These are phyloP conservation scores for Scolopax mira DNA, from an alignment of 2,113 vertebrate genomes.

Conservation along the genomic window DNA sequence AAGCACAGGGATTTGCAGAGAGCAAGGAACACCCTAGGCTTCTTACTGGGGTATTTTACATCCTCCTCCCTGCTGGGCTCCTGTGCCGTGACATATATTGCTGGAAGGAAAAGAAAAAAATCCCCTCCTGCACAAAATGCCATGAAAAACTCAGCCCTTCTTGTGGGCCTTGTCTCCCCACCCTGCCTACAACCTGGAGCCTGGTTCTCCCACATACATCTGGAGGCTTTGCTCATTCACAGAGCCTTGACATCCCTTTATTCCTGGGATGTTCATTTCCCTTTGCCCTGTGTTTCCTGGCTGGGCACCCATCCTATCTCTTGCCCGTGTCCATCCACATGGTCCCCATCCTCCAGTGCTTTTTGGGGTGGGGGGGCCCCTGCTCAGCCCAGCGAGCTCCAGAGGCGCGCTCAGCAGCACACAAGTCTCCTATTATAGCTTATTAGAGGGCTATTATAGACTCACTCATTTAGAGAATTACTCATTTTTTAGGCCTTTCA, in stretches of 20 bases:
- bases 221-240: constrained; percentile 32
- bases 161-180: rapidly evolving
- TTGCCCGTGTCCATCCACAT: rapidly evolving
- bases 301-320: neutral
- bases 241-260: constrained; percentile 52
- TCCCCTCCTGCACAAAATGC: neutral
- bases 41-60: neutral
- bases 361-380: neutral
- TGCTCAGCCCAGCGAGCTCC: rapidly evolving
- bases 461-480: constrained; percentile 57
- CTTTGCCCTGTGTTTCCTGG: neutral
- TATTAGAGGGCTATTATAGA: constrained; percentile 50
- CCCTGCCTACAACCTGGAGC: rapidly evolving
- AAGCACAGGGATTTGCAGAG: neutral
- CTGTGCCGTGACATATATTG: neutral
- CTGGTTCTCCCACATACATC: neutral
- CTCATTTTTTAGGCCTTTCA: constrained; percentile 64
- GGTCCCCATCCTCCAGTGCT: neutral
- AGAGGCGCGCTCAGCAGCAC: neutral
- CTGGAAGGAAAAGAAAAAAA: neutral
- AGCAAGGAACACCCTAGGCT: neutral
- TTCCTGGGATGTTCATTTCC: constrained; percentile 2
- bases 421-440: constrained; percentile 56
- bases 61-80: neutral
- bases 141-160: neutral